phyloP scores from a whole-genome alignment of 1,140 invertebrate species.

The Branchinecta lindahli region DNA sequence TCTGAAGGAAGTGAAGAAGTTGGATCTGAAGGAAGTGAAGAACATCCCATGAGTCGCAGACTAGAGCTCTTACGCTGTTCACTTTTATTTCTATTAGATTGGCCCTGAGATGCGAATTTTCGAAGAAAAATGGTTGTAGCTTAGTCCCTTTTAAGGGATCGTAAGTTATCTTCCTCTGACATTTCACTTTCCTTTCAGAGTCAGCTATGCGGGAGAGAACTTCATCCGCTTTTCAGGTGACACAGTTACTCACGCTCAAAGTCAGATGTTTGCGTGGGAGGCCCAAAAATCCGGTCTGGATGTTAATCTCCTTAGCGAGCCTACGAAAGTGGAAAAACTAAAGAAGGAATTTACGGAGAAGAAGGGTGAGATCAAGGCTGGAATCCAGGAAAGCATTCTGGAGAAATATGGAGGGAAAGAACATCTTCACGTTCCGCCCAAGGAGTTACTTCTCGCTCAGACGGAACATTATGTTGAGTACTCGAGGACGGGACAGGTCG shows the following conservation, averaged over 20 bases:
- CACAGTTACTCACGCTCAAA: constrained; percentile 70
- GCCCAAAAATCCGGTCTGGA: constrained; percentile 84
- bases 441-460: constrained; percentile 74
- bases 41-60: too few species aligned
- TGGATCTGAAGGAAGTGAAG: too few species aligned
- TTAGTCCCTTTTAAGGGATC: too few species aligned
- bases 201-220: constrained; percentile 89
- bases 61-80: too few species aligned
- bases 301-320: constrained; percentile 90
- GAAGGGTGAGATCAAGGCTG: constrained; percentile 65
- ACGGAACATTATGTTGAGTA: constrained; percentile 94
- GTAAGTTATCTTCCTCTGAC: too few species aligned
- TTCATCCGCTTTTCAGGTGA: constrained; percentile 87
- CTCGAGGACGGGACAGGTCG: constrained; percentile 72
- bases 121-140: too few species aligned
- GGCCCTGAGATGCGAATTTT: too few species aligned
- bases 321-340: constrained; percentile 86
- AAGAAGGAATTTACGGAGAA: constrained; percentile 79
- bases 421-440: constrained; percentile 69
- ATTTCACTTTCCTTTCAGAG: constrained; percentile 35
- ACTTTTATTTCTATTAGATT: too few species aligned
- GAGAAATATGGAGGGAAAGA: constrained; percentile 82
- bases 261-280: constrained; percentile 97
- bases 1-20: too few species aligned
- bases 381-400: constrained; percentile 55